These are phyloP conservation scores for Phalacrocorax pelagicus DNA, from an alignment of 2,113 vertebrate genomes.

Conservation along the genomic window DNA sequence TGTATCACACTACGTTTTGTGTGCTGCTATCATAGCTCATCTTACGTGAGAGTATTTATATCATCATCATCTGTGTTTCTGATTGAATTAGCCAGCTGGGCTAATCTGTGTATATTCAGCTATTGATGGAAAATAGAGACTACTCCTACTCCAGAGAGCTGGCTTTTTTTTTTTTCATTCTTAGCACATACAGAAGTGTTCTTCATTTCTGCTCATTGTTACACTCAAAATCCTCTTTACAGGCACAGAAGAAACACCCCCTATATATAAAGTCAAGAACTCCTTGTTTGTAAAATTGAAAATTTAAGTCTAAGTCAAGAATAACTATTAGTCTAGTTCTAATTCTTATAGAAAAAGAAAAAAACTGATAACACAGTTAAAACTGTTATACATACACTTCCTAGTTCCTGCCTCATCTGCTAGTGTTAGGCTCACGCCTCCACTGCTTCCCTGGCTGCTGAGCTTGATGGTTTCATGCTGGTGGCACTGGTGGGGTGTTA, in stretches of 20 bases:
- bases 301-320: background rate
- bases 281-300: background rate
- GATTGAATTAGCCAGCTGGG: background rate
- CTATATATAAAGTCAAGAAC: background rate
- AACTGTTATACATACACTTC: background rate
- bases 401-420: background rate
- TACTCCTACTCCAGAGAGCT: background rate
- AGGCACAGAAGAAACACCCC: background rate
- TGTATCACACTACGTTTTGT: background rate
- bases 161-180: background rate
- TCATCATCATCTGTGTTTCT: fast-evolving
- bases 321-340: background rate
- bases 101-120: background rate
- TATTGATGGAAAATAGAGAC: background rate
- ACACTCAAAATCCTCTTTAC: background rate
- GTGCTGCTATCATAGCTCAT: background rate
- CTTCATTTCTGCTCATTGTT: background rate
- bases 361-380: background rate
- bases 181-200: background rate
- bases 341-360: background rate
- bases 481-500: background rate
- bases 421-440: background rate
- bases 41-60: background rate
- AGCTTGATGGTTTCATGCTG: background rate
- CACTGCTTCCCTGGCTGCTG: background rate